These are phyloP conservation scores for Arenaria interpres DNA, from an alignment of 2,113 vertebrate species.

Conservation along the genomic window DNA sequence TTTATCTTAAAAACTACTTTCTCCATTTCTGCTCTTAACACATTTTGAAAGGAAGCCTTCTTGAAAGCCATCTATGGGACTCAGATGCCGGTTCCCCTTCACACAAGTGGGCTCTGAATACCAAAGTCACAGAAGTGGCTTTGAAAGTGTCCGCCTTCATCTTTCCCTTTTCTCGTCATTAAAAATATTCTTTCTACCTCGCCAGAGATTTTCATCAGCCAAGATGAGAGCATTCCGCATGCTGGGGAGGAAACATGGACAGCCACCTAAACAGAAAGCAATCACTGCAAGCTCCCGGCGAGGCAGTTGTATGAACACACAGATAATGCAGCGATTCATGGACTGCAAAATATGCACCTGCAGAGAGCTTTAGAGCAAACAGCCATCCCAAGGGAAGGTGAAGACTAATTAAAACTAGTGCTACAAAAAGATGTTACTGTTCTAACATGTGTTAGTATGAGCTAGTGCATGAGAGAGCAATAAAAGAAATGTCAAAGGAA, in stretches of 20 bases:
- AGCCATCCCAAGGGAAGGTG: conserved; percentile 1
- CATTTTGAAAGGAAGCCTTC: background rate
- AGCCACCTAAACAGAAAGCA: background rate
- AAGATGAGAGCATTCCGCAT: background rate
- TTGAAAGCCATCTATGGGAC: background rate
- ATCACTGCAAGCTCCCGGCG: background rate
- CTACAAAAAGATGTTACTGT: conserved; percentile 42
- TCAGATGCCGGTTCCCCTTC: background rate
- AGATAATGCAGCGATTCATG: background rate
- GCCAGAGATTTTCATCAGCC: background rate
- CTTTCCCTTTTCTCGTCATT: background rate
- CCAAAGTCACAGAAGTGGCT: background rate
- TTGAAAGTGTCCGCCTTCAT: background rate
- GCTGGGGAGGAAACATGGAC: background rate
- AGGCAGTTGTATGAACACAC: background rate
- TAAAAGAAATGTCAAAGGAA: conserved; percentile 41
- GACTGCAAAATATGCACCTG: background rate
- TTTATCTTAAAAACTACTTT: background rate
- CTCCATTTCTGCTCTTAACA: background rate
- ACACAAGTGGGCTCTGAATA: background rate
- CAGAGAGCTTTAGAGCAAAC: conserved; percentile 13
- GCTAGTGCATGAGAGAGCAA: background rate
- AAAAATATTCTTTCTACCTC: background rate
- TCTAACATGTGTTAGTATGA: conserved; percentile 10
- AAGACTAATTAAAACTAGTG: conserved; percentile 37